Percentiles rank a stretch among this genome's conserved stretches.
Evolutionary conservation across 1,140 invertebrate species (phyloP).

Genomic region (Zaprionus taronus): DNA sequence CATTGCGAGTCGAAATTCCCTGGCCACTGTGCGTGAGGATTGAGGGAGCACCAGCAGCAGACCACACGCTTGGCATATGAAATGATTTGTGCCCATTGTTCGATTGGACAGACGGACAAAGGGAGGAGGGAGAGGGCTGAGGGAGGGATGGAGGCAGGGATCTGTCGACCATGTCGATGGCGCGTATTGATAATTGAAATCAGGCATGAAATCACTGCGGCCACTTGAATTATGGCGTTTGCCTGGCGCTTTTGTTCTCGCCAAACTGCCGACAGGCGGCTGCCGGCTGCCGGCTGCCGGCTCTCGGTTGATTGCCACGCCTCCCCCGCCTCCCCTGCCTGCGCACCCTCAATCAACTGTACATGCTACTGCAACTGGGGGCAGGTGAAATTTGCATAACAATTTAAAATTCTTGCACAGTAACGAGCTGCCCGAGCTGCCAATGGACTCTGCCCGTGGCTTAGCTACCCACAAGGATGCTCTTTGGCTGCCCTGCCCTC

Average conservation of each 20-base stretch:
- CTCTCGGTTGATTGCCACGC: neutral
- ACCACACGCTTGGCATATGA: constrained; percentile 79
- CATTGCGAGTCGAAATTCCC: constrained; percentile 32
- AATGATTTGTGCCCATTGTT: constrained; percentile 82
- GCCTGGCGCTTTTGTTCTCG: constrained; percentile 78
- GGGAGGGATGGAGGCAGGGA: constrained; percentile 21
- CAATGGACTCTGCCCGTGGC: neutral
- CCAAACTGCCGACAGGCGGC: constrained; percentile 40
- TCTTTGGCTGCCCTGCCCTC: neutral
- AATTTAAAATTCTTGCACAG: constrained; percentile 76
- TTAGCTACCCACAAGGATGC: constrained; percentile 2
- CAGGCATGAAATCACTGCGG: constrained; percentile 79
- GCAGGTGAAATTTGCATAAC: constrained; percentile 71
- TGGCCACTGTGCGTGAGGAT: neutral
- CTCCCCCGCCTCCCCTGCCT: neutral
- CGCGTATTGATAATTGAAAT: constrained; percentile 81
- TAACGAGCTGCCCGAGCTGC: constrained; percentile 51
- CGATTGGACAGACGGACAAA: constrained; percentile 48
- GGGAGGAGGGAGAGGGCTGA: neutral
- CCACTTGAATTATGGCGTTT: constrained; percentile 81
- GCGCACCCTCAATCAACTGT: too few species aligned
- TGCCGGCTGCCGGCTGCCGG: neutral
- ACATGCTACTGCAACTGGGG: neutral
- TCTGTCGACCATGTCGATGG: constrained; percentile 62
- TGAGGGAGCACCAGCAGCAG: constrained; percentile 22